These are phyloP conservation scores for Antechinus stuartii DNA, from an alignment of 2,113 vertebrate species.

Conservation along the genomic window DNA sequence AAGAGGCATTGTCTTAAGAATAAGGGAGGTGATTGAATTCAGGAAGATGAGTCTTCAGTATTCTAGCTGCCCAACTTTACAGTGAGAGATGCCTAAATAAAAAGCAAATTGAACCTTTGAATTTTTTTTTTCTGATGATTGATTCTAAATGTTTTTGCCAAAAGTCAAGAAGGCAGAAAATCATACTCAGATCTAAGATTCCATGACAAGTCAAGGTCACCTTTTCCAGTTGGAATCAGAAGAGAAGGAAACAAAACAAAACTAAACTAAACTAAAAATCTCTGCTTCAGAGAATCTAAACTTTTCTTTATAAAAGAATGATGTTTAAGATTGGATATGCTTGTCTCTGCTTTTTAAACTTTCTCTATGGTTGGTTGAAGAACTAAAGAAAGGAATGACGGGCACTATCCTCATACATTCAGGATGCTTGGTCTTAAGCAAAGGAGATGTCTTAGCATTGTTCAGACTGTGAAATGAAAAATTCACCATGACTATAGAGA, in stretches of 20 bases:
- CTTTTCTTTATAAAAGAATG: neutral
- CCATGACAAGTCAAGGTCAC: neutral
- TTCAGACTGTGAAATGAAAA: neutral
- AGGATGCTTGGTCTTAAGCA: neutral
- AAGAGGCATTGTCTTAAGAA: no score
- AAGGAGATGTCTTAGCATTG: neutral
- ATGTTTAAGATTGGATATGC: neutral
- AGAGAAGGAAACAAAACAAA: neutral
- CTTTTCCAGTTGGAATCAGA: neutral
- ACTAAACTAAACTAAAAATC: neutral
- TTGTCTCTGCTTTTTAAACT: neutral
- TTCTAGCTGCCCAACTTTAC: neutral
- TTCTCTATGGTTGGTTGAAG: neutral
- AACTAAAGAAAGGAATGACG: neutral
- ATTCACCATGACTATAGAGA: neutral
- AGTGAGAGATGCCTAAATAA: neutral
- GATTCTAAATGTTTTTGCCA: neutral
- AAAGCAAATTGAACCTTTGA: neutral
- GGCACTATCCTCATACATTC: neutral
- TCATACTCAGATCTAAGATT: neutral
- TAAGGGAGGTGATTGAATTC: no score
- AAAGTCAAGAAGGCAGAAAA: neutral
- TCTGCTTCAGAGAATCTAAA: neutral
- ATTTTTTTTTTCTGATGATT: neutral
- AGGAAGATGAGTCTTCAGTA: no score